phyloP scores from a whole-genome alignment of 1,140 invertebrate species.

The Oncopodura yosiiana region DNA sequence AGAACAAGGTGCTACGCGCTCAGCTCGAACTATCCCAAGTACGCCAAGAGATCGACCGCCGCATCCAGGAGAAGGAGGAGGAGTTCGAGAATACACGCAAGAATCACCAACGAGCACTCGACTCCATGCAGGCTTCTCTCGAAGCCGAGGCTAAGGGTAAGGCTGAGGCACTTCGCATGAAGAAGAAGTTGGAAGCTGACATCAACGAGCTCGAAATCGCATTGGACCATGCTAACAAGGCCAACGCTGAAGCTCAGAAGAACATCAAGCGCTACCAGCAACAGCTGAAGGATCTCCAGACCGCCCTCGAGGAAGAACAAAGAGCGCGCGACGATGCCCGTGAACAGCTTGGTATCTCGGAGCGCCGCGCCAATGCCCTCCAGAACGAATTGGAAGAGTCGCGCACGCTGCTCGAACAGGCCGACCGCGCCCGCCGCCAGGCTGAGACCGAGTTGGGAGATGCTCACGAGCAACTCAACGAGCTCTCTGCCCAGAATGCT shows the following conservation, averaged over 20 bases:
- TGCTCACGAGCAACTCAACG: conserved; percentile 91
- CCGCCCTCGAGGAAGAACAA: conserved; percentile 92
- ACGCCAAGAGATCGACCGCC: conserved; percentile 93
- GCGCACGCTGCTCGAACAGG: conserved; percentile 85
- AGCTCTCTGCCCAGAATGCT: conserved; percentile 80
- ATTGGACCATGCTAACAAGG: conserved; percentile 93
- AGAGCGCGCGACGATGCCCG: conserved; percentile 89
- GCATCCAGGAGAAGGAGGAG: conserved; percentile 98
- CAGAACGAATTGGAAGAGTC: conserved; percentile 94
- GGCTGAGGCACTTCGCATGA: conserved; percentile 95
- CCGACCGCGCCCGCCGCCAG: conserved; percentile 89
- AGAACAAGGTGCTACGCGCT: conserved; percentile 91
- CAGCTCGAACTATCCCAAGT: conserved; percentile 95
- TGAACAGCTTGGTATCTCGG: conserved; percentile 86
- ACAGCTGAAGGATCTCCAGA: conserved; percentile 86
- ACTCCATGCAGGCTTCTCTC: conserved; percentile 96
- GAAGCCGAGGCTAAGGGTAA: conserved; percentile 98
- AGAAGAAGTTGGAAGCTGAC: conserved; percentile 99
- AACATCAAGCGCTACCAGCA: conserved; percentile 76
- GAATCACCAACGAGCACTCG: conserved; percentile 96
- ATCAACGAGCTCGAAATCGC: conserved; percentile 99
- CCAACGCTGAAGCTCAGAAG: conserved; percentile 96
- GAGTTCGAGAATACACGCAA: conserved; percentile 99
- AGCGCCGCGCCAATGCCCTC: conserved; percentile 86
- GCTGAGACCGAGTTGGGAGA: conserved; percentile 92